Conservation (phyloP, 2,113 vertebrate species). For the Anolis sagrei region DNA sequence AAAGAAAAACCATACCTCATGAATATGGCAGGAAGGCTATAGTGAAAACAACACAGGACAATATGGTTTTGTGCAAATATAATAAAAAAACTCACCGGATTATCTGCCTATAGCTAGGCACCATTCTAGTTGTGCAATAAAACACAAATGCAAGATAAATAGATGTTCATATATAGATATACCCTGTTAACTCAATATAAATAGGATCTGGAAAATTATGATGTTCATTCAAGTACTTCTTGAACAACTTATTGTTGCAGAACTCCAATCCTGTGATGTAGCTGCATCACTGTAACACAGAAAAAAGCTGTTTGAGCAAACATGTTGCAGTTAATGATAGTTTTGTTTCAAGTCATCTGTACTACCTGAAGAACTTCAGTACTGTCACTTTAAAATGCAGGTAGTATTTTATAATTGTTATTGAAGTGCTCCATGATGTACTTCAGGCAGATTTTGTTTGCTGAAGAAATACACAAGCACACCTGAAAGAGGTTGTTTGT, state of each 20-base stretch:
- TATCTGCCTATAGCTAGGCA: neutral
- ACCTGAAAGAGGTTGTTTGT: conserved; percentile 37
- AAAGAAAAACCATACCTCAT: neutral
- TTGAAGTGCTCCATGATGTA: conserved; percentile 48
- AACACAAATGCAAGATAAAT: neutral
- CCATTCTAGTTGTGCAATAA: neutral
- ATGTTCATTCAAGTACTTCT: neutral
- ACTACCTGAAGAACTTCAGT: conserved; percentile 38
- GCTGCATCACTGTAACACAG: conserved; percentile 31
- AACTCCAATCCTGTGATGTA: conserved; percentile 41
- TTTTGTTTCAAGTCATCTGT: conserved; percentile 54
- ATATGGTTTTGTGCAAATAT: neutral
- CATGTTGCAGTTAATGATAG: neutral
- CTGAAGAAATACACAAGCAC: conserved; percentile 46
- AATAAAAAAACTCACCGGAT: neutral
- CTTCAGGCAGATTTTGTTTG: conserved; percentile 11
- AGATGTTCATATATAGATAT: neutral
- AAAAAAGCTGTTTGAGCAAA: neutral
- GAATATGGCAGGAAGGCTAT: neutral
- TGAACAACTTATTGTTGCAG: conserved; percentile 32
- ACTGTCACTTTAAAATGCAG: conserved; percentile 30
- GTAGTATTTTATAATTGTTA: conserved; percentile 30
- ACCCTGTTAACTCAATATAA: neutral
- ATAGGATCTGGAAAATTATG: neutral
- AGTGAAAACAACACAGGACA: neutral